Evolutionary conservation across 2,797 vertebrate genomes (phyloP).

Genomic region (Anguilla megastoma): DNA sequence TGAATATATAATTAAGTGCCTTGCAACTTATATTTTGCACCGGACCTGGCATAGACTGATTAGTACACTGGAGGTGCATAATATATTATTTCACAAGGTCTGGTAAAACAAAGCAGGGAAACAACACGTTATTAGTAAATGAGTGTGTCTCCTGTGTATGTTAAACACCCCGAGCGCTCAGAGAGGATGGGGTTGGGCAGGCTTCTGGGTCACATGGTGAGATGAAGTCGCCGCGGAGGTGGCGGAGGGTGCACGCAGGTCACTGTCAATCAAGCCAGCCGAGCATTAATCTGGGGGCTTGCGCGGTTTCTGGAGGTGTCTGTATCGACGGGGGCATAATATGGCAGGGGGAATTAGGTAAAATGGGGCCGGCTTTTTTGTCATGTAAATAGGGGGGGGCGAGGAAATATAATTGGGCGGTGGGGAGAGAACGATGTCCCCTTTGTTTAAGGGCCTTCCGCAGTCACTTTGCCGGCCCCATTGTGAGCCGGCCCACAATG

Average conservation of each 20-base stretch:
- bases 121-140: slow-evolving; percentile 54
- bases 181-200: slow-evolving; percentile 59
- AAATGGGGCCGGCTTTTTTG: slow-evolving; percentile 69
- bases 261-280: slow-evolving; percentile 66
- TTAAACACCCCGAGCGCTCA: slow-evolving; percentile 66
- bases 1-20: neutral
- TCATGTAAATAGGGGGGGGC: slow-evolving; percentile 71
- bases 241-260: slow-evolving; percentile 59
- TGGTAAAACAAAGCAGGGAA: slow-evolving; percentile 30
- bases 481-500: slow-evolving; percentile 80
- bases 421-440: slow-evolving; percentile 66
- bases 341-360: slow-evolving; percentile 67
- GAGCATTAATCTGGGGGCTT: slow-evolving; percentile 52
- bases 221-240: slow-evolving; percentile 38
- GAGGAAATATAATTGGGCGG: slow-evolving; percentile 77
- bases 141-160: slow-evolving; percentile 60
- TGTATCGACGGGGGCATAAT: slow-evolving; percentile 46
- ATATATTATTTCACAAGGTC: neutral
- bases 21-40: neutral
- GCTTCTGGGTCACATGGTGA: slow-evolving; percentile 54
- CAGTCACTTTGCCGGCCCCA: slow-evolving; percentile 80
- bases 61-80: neutral
- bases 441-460: slow-evolving; percentile 79
- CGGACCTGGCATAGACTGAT: neutral
- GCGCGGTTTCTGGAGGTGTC: slow-evolving; percentile 61